Evolutionary conservation across 2,797 vertebrate species (phyloP), one percentile per base, ranked within the genome.

Genomic region (Sebastes vulpes): DNA sequence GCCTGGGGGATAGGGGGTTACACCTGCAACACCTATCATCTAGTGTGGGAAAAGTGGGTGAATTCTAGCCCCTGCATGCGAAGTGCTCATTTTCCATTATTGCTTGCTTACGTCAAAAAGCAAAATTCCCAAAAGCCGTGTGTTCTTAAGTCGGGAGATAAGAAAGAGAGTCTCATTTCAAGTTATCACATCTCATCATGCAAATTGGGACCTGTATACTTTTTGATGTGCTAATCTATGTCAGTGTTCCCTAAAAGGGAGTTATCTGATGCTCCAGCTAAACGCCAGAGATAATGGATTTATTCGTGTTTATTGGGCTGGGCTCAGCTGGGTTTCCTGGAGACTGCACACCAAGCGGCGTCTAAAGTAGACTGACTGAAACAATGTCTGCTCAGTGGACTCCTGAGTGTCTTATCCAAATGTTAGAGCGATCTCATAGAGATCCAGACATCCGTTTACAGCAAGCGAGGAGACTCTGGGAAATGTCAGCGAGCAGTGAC

Each of bases 271-370:
- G 79, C 16, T 67, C 21, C 54, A 29, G 64, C 85, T 86, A 82
- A 90, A 82, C 67, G 48, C 53, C 16, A 23, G 50, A 77, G 82
- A 78, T 91, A 72, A 91, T 83, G 63, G 75, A 83, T 91, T 92
- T 82, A 89, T 83, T 83, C 12, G 5, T 85, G 81, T 89, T 92
- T 89, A 78, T 71, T 80, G 71, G 82, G 82, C 79, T 72, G 79
- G 82, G 50, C 72, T 89, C 75, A 77, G 83, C 69, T 88, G 74
- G 79, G 66, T 38, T 94, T 93, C 88, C 87, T 89, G 83, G 35
- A 75, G 87, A 63, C 77, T 66, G 75, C 48, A 63, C 57, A 75
- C 59, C 21, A 23, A 84, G 28, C 79, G 46, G 6, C 26, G 3
- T 48, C 70, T 38, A 21, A 25, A 70, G 31, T 21, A 72, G 75